Evolutionary conservation across 2,113 vertebrate genomes (phyloP), one percentile per base, ranked within the genome.

Genomic region (Tachysurus vachellii): DNA sequence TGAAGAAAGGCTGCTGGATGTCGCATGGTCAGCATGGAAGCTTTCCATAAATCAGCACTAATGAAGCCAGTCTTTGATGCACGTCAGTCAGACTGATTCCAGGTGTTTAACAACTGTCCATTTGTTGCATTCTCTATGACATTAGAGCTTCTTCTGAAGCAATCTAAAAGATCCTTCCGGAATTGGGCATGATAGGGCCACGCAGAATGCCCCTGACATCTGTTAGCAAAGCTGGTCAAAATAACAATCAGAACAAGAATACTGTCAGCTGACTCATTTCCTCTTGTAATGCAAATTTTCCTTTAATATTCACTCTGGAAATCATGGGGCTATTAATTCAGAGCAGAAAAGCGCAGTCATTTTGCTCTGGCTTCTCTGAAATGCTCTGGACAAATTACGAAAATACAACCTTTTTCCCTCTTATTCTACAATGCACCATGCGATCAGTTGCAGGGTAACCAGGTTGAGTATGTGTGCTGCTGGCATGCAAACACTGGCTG

Each of bases 401-500:
- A 92, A 87, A 92, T 81, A 91, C 84, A 84, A 56, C 66, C 76
- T 70, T 89, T 47, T 59, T 31, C 75, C n/a, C 26, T 59, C 26
- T 44, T 66, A 57, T 68, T 59, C 81, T 88, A 85, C 77, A 84
- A 89, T 59, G 88, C 88, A 86, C 85, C 66, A 36, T 88, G 82
- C 61, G 64, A 88, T 97, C 96, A 99, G 96, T 99, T 99, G 94
- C 98, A 99, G 86, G 97, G 98, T 92, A 99, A 94, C 98, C 98
- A 99, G 93, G 97, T 98, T 1, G 97, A 99, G 93, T 97, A 99
- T 0, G 97, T 96, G 89, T 97, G 97, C 90, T 98, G 98, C 94
- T 99, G 97, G 94, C 98, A 99, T 8, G 97, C 95, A 89, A 99
- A 99, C 91, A 99, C 94, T 10, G 98, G 98, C 96, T 99, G 98